These are phyloP conservation scores for Prostheceraeus crozeri DNA, from an alignment of 2,888 invertebrate genomes.

Conservation along the genomic window DNA sequence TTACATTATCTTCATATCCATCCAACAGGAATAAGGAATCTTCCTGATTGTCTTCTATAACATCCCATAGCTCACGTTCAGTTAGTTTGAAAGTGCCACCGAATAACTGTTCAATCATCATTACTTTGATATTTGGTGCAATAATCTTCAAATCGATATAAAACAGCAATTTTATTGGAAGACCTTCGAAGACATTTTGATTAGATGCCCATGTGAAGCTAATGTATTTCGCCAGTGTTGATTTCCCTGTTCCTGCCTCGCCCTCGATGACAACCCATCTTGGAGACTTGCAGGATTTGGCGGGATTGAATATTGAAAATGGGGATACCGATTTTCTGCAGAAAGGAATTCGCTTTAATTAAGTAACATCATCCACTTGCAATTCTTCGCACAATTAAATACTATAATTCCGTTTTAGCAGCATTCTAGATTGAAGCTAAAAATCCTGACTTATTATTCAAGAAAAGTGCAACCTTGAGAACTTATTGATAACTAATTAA, in stretches of 20 bases:
- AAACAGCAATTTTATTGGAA: constrained; percentile 30
- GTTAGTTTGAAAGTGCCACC: constrained; percentile 44
- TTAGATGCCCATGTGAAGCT: constrained; percentile 47
- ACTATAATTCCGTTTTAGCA: too few relatives aligned
- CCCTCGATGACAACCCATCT: constrained; percentile 46
- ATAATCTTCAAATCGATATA: constrained; percentile 36
- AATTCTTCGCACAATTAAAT: too few relatives aligned
- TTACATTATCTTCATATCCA: constrained; percentile 44
- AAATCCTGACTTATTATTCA: too few relatives aligned
- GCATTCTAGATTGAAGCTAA: too few relatives aligned
- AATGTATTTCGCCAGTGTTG: constrained; percentile 46
- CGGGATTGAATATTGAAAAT: constrained; percentile 42
- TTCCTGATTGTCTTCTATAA: constrained; percentile 44
- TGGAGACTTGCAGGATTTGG: constrained; percentile 34
- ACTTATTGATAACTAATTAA: too few relatives aligned
- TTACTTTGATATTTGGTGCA: constrained; percentile 31
- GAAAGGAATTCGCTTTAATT: background rate
- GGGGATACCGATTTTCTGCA: constrained; percentile 43
- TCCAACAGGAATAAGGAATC: constrained; percentile 47
- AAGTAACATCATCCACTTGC: too few relatives aligned
- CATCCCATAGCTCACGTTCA: constrained; percentile 44
- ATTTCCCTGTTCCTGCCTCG: constrained; percentile 48
- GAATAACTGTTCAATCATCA: constrained; percentile 44
- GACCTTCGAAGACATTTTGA: constrained; percentile 34
- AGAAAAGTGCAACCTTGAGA: too few relatives aligned